Percentiles rank a stretch among this genome's conserved stretches.
Conservation (phyloP, 2,797 vertebrate species). For the Kryptolebias ocellatus region DNA sequence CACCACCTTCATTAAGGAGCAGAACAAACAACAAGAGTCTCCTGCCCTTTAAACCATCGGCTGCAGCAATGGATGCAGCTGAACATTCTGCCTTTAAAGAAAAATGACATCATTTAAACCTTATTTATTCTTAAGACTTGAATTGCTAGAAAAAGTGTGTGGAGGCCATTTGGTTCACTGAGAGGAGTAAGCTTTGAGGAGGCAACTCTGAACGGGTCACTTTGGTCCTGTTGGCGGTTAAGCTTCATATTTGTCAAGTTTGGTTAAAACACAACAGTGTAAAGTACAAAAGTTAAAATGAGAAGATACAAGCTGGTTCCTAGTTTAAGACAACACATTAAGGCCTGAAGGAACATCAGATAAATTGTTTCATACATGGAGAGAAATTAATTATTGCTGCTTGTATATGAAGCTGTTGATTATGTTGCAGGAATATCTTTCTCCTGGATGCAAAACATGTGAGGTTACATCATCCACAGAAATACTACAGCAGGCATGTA, state of each 20-base stretch:
- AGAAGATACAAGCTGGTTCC: conserved; percentile 8
- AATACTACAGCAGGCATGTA: conserved; percentile 24
- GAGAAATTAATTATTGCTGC: conserved; percentile 43
- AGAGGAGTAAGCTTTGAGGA: background rate
- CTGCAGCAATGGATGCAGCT: background rate
- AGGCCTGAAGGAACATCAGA: conserved; percentile 36
- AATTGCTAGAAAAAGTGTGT: background rate
- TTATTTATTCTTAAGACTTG: background rate
- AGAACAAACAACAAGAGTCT: background rate
- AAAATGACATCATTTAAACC: background rate
- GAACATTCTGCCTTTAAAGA: background rate
- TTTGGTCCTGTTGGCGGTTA: conserved; percentile 13
- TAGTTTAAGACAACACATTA: conserved; percentile 29
- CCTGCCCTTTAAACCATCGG: background rate
- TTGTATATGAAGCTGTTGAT: background rate
- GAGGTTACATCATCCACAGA: conserved; percentile 42
- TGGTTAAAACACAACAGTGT: conserved; percentile 39
- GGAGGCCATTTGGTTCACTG: conserved; percentile 4
- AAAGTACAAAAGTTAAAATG: conserved; percentile 30
- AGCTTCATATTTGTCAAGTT: conserved; percentile 12
- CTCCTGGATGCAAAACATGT: conserved; percentile 10
- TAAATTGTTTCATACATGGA: background rate
- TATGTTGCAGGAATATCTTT: conserved; percentile 14
- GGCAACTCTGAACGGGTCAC: conserved; percentile 25
- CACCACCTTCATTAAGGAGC: too few species aligned